Percentiles rank a stretch among this genome's conserved stretches.
Evolutionary conservation across 2,888 invertebrate genomes (phyloP).

Genomic region (Athetis lepigone): DNA sequence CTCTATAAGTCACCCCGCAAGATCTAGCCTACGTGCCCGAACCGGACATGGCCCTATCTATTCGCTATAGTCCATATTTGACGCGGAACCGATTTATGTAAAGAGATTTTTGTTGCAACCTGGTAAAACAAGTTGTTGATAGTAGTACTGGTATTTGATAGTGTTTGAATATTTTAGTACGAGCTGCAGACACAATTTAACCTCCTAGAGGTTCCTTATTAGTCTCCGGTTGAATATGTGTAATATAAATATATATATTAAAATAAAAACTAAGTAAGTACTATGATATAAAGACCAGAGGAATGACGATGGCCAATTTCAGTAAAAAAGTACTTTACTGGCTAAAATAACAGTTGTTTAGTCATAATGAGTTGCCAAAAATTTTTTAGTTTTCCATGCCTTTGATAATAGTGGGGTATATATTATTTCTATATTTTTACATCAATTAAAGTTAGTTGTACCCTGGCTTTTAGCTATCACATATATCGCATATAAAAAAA

Average conservation of each 20-base stretch:
- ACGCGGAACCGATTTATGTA: constrained; percentile 57
- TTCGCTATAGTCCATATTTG: constrained; percentile 52
- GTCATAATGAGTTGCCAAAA: constrained; percentile 5
- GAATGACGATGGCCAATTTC: neutral
- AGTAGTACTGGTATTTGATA: constrained; percentile 7
- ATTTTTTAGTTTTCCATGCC: neutral
- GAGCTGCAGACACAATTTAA: neutral
- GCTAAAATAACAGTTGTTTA: neutral
- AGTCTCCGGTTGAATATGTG: too few relatives aligned
- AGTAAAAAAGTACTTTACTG: constrained; percentile 2
- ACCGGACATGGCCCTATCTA: constrained; percentile 47
- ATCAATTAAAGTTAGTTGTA: neutral
- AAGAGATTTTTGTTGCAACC: constrained; percentile 45
- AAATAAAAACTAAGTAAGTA: neutral
- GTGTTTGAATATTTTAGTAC: constrained; percentile 28
- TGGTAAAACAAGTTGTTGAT: constrained; percentile 27
- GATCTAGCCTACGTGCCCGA: constrained; percentile 62
- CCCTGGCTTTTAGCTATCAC: too few relatives aligned
- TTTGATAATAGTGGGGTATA: neutral
- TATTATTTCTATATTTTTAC: neutral
- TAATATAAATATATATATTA: neutral
- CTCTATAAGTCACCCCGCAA: constrained; percentile 65
- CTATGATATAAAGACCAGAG: neutral
- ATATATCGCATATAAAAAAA: too few relatives aligned
- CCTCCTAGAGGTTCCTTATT: neutral